Evolutionary conservation across 2,888 invertebrate genomes (phyloP), one percentile per base, ranked within the genome.

Genomic region (Leucophora obtusa): DNA sequence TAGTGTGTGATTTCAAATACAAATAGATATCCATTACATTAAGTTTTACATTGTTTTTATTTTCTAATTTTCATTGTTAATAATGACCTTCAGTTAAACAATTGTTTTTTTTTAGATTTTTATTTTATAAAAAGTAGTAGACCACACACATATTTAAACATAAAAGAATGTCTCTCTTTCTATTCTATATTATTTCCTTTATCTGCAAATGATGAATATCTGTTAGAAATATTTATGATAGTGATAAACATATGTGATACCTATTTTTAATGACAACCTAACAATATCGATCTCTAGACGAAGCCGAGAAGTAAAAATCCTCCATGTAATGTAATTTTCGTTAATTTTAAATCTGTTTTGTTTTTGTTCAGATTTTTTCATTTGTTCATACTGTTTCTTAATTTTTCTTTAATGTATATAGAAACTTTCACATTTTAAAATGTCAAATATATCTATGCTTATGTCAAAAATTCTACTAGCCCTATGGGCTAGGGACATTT

Each of bases 21-120:
- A 63, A 38, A 38, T 28, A 33, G 63, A 76, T 76, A 76, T 76
- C 63, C 70, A 56, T 76, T 76, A 76, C 76, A 76, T 63, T 33
- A 59, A 28, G 14, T 60, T 43, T 66, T 9, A 38, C 65, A 24
- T 72, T 59, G 38, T 68, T 73, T 18, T 73, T 68, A n/a, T 62
- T 28, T 76, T 70, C 28, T 43, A 58, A 71, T 63, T 68, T 72
- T 58, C 43, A 78, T 60, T 78, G 35, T 28, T 28, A 28, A 33
- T 15, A 68, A 66, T 24, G 68, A 73, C 72, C 72, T 72, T 56
- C 66, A 78, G 68, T 62, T 17, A 21, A 35, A 72, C 71, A 60
- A 62, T 6, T 47, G 43, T 4, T 47, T 14, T 47, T 47, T n/a
- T n/a, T n/a, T 47, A 1, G 6, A 43, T 43, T 11, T 43, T 11